Base-by-base conservation (phyloP, 2,113 vertebrate species). In the Hyperoodon ampullatus region DNA sequence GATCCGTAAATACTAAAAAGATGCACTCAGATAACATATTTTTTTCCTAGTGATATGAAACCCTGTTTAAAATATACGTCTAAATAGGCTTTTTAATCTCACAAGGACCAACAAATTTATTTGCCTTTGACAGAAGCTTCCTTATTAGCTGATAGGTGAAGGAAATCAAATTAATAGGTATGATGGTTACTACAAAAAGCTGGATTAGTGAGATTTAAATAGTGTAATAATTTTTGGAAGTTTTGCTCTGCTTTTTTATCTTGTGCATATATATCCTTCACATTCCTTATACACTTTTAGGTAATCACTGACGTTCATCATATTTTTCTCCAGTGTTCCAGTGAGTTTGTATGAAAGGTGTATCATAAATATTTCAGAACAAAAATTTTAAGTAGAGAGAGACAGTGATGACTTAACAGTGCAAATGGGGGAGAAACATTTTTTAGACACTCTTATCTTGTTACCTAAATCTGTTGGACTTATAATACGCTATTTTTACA, bases 1-100 rank as follows among this genome's bases (percentile, higher is more conserved):
- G 44, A 93, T 65, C 30, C 24, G 89, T 96, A 93, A 97, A 95
- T 96, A 89, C n/a, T 65, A 58, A 55, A 95, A 95, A 33, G 12
- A 53, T 65, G n/a, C 55, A 68, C 9, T 90, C 77, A 66, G 13
- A 33, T 28, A 30, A 74, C 39, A 39, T 65, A 44, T 90, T 81
- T 93, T 96, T 96, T 80, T 35, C 72, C 63, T 72, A 50, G 70
- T 71, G 9, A 50, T 88, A 63, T 28, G 14, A 30, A 96, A 92
- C 82, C 26, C 35, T 94, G 1, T 92, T 92, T 93, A 86, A 93
- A 47, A 83, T 33, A 18, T 58, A 9, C 65, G 75, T 84, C 16
- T 96, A 91, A 70, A 47, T 53, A 83, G 28, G 2, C 42, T 83
- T 35, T 88, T 93, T 89, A 86, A 70, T 77, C 42, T 90, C 61